Conservation (phyloP, 2,797 vertebrate species). For the Ispidina picta region DNA sequence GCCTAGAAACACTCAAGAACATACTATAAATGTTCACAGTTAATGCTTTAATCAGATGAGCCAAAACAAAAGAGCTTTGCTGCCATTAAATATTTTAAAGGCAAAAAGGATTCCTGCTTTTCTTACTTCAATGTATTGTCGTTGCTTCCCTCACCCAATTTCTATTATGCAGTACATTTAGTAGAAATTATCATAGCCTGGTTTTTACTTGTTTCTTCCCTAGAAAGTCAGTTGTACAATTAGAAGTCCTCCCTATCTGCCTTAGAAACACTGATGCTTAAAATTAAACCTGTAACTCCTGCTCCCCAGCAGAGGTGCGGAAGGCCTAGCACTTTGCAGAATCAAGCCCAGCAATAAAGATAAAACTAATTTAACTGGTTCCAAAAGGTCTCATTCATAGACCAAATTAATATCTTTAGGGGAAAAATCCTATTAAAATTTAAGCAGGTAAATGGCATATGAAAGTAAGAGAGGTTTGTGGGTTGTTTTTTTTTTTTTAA, state of each 20-base stretch:
- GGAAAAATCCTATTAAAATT: constrained; percentile 50
- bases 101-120: not conserved
- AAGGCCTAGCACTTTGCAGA: not conserved
- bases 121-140: not conserved
- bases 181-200: not conserved
- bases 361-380: not conserved
- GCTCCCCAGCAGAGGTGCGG: not conserved
- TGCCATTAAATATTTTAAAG: not conserved
- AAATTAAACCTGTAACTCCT: not conserved
- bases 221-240: not conserved
- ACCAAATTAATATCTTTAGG: not conserved
- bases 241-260: not conserved
- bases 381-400: not conserved
- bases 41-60: constrained; percentile 17
- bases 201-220: not conserved
- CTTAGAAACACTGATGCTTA: not conserved
- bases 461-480: not conserved
- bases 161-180: not conserved
- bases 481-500: not conserved
- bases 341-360: not conserved
- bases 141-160: not conserved
- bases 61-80: not conserved
- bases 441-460: not conserved
- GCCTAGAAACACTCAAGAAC: not conserved
- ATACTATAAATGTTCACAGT: not conserved